phyloP scores from a whole-genome alignment of 2,888 invertebrate genomes.

The Agonopterix alstromeriana region DNA sequence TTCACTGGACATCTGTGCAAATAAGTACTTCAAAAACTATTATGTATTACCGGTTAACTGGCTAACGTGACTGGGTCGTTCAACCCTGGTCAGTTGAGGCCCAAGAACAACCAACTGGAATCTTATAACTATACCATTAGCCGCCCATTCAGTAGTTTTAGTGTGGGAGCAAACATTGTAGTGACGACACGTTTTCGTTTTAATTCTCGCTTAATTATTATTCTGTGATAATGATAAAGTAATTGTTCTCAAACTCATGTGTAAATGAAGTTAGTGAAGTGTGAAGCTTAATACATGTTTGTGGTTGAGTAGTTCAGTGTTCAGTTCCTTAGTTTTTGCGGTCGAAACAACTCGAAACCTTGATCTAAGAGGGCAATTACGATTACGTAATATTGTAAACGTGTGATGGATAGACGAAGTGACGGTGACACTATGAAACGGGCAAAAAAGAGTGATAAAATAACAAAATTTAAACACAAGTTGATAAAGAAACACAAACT shows the following conservation, averaged over 20 bases:
- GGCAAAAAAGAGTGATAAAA: slow-evolving; percentile 53
- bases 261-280: neutral
- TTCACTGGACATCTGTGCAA: slow-evolving; percentile 26
- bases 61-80: slow-evolving; percentile 6
- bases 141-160: slow-evolving; percentile 40
- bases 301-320: neutral
- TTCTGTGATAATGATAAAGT: slow-evolving; percentile 6
- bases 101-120: slow-evolving; percentile 25
- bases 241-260: neutral
- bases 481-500: slow-evolving; percentile 58
- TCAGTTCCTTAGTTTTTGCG: slow-evolving; percentile 1
- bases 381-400: slow-evolving; percentile 10
- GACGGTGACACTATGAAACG: slow-evolving; percentile 45
- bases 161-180: slow-evolving; percentile 48
- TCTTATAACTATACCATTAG: slow-evolving; percentile 38
- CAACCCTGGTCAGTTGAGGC: slow-evolving; percentile 30
- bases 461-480: slow-evolving; percentile 60
- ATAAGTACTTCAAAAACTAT: slow-evolving; percentile 14
- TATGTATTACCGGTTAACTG: slow-evolving; percentile 1
- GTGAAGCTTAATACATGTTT: neutral
- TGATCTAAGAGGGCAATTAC: slow-evolving; percentile 1
- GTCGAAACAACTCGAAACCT: slow-evolving; percentile 2
- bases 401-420: slow-evolving; percentile 40
- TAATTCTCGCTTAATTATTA: slow-evolving; percentile 16
- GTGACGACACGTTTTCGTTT: slow-evolving; percentile 39